Conservation (phyloP, 2,113 vertebrate species). For the Scomber scombrus region DNA sequence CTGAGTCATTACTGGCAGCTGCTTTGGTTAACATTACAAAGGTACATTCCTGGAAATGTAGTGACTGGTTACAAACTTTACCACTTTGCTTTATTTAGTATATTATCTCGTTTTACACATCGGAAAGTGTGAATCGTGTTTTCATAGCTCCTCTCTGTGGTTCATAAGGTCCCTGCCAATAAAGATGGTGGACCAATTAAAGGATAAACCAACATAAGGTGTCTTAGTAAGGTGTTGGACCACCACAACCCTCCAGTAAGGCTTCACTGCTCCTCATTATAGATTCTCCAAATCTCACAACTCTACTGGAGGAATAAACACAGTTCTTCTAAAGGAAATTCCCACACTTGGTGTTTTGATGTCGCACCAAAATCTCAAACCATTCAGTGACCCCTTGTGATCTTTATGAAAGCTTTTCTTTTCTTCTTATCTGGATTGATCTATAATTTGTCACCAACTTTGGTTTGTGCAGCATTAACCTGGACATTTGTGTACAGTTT, state of each 20-base stretch:
- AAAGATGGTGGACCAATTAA: background rate
- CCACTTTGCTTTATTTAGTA: background rate
- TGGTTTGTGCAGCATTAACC: too few relatives aligned
- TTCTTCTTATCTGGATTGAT: too few relatives aligned
- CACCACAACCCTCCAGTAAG: background rate
- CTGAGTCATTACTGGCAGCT: slow-evolving; percentile 35
- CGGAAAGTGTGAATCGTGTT: background rate
- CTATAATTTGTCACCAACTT: too few relatives aligned
- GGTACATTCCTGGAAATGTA: background rate
- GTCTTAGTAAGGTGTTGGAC: too few relatives aligned
- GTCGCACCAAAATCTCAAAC: background rate
- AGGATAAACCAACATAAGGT: too few relatives aligned
- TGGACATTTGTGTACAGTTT: too few relatives aligned
- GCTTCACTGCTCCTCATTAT: background rate
- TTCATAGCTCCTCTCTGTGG: background rate
- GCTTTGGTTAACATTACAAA: background rate
- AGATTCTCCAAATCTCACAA: too few relatives aligned
- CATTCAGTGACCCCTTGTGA: too few relatives aligned
- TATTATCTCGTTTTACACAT: background rate
- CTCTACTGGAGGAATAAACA: too few relatives aligned
- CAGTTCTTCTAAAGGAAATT: too few relatives aligned
- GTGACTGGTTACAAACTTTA: background rate
- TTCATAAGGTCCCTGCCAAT: background rate
- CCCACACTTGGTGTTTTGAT: background rate
- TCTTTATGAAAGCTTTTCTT: too few relatives aligned